Base-by-base conservation (phyloP, 2,113 vertebrate genomes). In the Heptranchias perlo region DNA sequence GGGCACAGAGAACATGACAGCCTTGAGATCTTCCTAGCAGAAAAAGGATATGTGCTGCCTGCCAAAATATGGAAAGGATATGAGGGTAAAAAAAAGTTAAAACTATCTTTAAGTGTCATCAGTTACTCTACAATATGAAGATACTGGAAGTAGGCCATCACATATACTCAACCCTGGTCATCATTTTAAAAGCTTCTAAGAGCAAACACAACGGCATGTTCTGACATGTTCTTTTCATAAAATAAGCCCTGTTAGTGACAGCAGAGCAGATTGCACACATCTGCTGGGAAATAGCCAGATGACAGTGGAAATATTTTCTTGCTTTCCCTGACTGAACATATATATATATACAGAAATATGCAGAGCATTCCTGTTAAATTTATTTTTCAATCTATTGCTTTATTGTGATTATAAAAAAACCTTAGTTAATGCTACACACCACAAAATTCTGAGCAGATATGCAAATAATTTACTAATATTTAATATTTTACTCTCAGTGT, bases 221-320 rank as follows among this genome's bases (percentile, higher is more conserved):
- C 97, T 98, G 97, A 98, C 97, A 98, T 97, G 98, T 98, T 98
- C 97, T 98, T 97, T 97, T 98, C 97, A 97, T 97, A 98, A 98
- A 98, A 97, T 97, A 96, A 98, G 97, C 97, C 97, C 98, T 98
- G 97, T 98, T 97, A 98, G 97, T 98, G 98, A 98, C 98, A 98
- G 98, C 97, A 97, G 98, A 98, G 97, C 98, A 98, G 98, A 97
- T 98, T 98, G 98, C 97, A 97, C 98, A 97, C 98, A 98, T 98
- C 98, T 98, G 98, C 98, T 99, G 98, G 98, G 98, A 98, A 98
- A 96, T 97, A 98, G 98, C 98, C 99, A 99, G 98, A 98, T 99
- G 99, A 99, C 98, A 98, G 98, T 98, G 98, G 98, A 98, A 98
- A 98, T 98, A 97, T 97, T 98, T 98, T 98, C 98, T 98, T 98